Evolutionary conservation across 2,113 vertebrate species (phyloP).

Genomic region (Oreamnos americanus): DNA sequence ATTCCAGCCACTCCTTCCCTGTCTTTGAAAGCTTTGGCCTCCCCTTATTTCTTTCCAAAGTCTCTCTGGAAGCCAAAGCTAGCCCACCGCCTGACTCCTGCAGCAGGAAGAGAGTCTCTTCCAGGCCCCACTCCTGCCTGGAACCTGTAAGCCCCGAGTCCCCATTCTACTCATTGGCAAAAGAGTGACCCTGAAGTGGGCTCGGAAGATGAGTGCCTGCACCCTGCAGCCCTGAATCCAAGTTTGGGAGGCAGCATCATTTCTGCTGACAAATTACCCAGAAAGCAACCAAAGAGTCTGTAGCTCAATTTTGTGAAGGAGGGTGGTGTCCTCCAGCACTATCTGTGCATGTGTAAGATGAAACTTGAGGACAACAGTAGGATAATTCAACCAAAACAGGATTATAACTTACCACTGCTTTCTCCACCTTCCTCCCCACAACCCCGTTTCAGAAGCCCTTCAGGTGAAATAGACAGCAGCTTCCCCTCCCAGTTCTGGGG

Average conservation of each 20-base stretch:
- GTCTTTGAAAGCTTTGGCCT: neutral
- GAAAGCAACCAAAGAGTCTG: neutral
- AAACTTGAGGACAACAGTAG: neutral
- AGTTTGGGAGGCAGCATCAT: neutral
- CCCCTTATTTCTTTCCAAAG: neutral
- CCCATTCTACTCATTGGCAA: neutral
- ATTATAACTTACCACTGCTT: neutral
- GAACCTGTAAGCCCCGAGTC: neutral
- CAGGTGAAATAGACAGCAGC: neutral
- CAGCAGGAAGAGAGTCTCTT: neutral
- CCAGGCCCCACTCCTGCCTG: neutral
- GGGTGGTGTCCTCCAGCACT: fast-evolving
- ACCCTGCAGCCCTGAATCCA: neutral
- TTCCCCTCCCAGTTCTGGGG: neutral
- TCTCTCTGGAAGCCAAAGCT: neutral
- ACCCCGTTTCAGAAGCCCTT: neutral
- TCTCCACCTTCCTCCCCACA: fast-evolving
- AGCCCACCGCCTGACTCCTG: fast-evolving
- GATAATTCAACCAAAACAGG: neutral
- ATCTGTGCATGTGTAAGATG: neutral
- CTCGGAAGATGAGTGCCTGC: neutral
- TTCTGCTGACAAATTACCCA: neutral
- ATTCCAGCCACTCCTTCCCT: no score
- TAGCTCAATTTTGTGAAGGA: fast-evolving
- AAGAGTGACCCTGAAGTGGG: neutral